Percentiles rank a stretch among this genome's conserved stretches.
phyloP scores from a whole-genome alignment of 37 sponge, comb jelly and placozoan genomes.

The Tethya wilhelma region DNA sequence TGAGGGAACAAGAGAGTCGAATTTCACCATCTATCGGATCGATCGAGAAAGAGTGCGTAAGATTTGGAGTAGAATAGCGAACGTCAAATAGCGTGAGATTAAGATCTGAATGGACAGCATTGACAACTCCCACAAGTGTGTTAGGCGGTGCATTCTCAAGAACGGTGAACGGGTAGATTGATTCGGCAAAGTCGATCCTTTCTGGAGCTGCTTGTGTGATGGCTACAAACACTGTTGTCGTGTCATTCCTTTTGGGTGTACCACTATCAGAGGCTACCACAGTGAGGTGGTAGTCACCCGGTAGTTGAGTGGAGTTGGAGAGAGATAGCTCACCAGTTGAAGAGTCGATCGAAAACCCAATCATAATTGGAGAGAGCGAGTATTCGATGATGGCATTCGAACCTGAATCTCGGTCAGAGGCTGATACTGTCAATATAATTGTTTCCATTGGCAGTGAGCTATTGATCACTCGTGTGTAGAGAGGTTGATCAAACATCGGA shows the following conservation, averaged over 20 bases:
- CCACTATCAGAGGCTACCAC: constrained; percentile 47
- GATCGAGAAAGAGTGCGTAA: constrained; percentile 16
- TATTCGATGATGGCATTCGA: constrained; percentile 15
- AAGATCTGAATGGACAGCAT: neutral
- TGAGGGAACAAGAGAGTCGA: constrained; percentile 3
- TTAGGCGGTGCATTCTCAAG: constrained; percentile 22
- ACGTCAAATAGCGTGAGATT: constrained; percentile 3
- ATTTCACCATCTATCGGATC: constrained; percentile 13
- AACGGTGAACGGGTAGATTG: constrained; percentile 5
- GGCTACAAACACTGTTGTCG: constrained; percentile 24
- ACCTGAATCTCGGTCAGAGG: constrained; percentile 29
- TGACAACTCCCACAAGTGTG: constrained; percentile 8
- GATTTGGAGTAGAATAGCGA: constrained; percentile 7
- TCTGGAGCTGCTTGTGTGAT: constrained; percentile 12
- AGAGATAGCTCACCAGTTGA: constrained; percentile 15
- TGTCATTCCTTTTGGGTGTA: neutral
- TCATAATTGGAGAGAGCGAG: neutral
- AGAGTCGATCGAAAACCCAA: constrained; percentile 20
- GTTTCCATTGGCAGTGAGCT: neutral
- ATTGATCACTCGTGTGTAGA: constrained; percentile 32
- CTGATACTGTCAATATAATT: constrained; percentile 15
- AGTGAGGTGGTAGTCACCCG: constrained; percentile 40
- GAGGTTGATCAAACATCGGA: constrained; percentile 26
- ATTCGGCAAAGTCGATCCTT: constrained; percentile 18
- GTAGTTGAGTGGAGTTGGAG: neutral